Percentiles rank a stretch among this genome's conserved stretches.
Evolutionary conservation across 2,888 invertebrate species (phyloP).

Genomic region (Geotrupes spiniger): DNA sequence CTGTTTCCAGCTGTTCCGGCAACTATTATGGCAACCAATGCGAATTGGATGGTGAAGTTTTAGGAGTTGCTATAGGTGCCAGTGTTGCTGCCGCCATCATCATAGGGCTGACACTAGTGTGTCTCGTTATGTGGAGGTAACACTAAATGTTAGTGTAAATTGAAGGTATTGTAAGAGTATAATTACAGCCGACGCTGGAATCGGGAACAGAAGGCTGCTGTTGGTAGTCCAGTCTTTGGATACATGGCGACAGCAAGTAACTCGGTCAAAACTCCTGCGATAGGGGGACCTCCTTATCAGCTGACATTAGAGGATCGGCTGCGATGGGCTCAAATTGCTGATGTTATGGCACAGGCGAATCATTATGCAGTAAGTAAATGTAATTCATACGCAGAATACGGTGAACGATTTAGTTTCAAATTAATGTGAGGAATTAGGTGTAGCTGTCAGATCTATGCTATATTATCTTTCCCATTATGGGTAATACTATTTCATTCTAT

Average conservation of each 20-base stretch:
- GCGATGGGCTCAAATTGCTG: slow-evolving; percentile 87
- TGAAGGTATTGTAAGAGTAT: slow-evolving; percentile 17
- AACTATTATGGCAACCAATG: slow-evolving; percentile 87
- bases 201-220: slow-evolving; percentile 77
- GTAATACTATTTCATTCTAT: too few relatives aligned
- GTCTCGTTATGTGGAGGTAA: slow-evolving; percentile 89
- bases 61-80: slow-evolving; percentile 88
- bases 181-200: slow-evolving; percentile 79
- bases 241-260: slow-evolving; percentile 75
- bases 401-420: too few relatives aligned
- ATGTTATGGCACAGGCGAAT: slow-evolving; percentile 82
- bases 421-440: too few relatives aligned
- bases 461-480: too few relatives aligned
- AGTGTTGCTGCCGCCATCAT: slow-evolving; percentile 86
- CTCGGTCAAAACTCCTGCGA: slow-evolving; percentile 67
- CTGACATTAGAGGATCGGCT: slow-evolving; percentile 76
- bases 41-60: slow-evolving; percentile 88
- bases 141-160: slow-evolving; percentile 13
- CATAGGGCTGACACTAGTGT: slow-evolving; percentile 81
- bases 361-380: slow-evolving; percentile 76
- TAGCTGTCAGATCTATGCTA: too few relatives aligned
- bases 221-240: slow-evolving; percentile 82
- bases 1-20: slow-evolving; percentile 65
- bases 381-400: too few relatives aligned
- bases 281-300: slow-evolving; percentile 76